Evolutionary conservation across 2,888 invertebrate genomes (phyloP), one percentile per base, ranked within the genome.

Genomic region (Drosophila mimetica): DNA sequence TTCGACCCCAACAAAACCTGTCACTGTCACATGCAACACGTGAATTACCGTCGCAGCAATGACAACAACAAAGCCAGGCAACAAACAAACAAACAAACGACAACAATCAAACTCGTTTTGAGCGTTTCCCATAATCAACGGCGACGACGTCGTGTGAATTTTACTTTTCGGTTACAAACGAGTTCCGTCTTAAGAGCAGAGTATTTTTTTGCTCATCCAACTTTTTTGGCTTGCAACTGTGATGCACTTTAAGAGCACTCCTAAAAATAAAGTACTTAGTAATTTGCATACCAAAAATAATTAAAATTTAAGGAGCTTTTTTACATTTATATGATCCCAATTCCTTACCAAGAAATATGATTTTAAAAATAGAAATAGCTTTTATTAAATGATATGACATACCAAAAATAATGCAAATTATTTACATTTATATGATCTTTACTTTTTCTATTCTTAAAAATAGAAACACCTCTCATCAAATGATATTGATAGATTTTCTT

Each of bases 81-180:
- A 69, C 76, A 71, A 77, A 75, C 65, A 57, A 50, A 57, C 32
- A 54, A 46, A 76, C 76, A 37, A 71, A 28, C 55, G 74, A 54
- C 69, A 63, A 78, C 71, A 86, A 76, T 72, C 63, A 71, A 75
- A 84, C 88, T 75, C 53, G 85, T 86, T 82, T 88, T 88, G 84
- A 81, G 71, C 70, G 77, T 64, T 83, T 83, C 88, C 82, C 86
- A 88, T 86, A 84, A 88, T 74, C 72, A 85, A 58, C 46, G 14
- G 37, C 52, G 39, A 50, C 69, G 48, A 58, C 39, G 52, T 37
- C 87, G 73, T 88, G 87, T 80, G 89, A 86, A 86, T 83, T 79
- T 65, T 63, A 50, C 47, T 50, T 58, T 71, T 69, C 14, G 73
- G 64, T 52, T 61, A 53, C 75, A 69, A 87, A 54, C 65, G 34